Percentiles rank a stretch among this genome's conserved stretches.
Conservation (phyloP, 2,888 invertebrate genomes). For the Drosophila colorata region DNA sequence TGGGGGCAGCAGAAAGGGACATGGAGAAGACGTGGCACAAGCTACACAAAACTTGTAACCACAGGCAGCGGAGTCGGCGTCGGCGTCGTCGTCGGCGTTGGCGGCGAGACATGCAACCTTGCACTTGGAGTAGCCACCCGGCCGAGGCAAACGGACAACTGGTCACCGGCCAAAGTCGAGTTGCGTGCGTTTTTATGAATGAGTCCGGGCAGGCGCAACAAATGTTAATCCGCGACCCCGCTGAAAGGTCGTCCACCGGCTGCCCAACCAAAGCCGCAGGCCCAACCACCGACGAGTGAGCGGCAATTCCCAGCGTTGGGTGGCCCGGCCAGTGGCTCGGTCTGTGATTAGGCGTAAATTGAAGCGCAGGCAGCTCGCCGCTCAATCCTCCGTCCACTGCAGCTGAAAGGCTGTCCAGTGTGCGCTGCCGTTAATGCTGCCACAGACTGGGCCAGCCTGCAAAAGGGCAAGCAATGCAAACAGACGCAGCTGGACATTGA, state of each 20-base stretch:
- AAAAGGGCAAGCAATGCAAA: constrained; percentile 74
- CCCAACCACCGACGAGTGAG: constrained; percentile 20
- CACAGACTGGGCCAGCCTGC: constrained; percentile 31
- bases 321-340: constrained; percentile 25
- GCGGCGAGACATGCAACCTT: constrained; percentile 38
- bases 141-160: constrained; percentile 1
- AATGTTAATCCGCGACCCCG: constrained; percentile 73
- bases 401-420: not conserved
- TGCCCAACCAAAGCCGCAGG: constrained; percentile 31
- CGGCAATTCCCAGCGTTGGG: constrained; percentile 26
- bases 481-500: constrained; percentile 70
- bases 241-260: constrained; percentile 58
- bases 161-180: constrained; percentile 20
- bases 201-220: constrained; percentile 64
- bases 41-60: constrained; percentile 59
- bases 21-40: constrained; percentile 6
- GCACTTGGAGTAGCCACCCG: constrained; percentile 46
- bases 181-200: constrained; percentile 80
- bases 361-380: constrained; percentile 44
- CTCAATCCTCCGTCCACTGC: constrained; percentile 1
- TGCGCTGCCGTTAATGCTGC: constrained; percentile 7
- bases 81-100: constrained; percentile 13
- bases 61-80: constrained; percentile 36
- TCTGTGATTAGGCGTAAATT: constrained; percentile 63
- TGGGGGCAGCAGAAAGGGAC: not conserved